Conservation (phyloP, 2,888 invertebrate species). For the Orchesellides sinensis region DNA sequence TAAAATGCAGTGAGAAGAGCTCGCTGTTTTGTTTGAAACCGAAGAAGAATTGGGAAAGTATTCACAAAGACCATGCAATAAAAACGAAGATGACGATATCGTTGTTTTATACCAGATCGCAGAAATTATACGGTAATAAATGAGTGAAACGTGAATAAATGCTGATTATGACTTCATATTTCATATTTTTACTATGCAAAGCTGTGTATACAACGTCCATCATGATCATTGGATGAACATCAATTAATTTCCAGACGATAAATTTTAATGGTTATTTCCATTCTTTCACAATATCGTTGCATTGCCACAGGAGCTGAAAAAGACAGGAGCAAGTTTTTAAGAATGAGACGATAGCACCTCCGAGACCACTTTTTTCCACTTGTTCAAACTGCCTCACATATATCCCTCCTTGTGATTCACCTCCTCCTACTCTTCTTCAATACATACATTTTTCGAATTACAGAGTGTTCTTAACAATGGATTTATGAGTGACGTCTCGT, state of each 20-base stretch:
- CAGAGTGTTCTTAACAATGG: constrained; percentile 1
- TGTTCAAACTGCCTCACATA: neutral
- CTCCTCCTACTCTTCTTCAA: constrained; percentile 21
- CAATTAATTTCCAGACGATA: constrained; percentile 67
- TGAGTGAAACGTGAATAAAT: too few species aligned
- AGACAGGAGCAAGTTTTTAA: constrained; percentile 35
- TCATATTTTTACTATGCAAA: neutral
- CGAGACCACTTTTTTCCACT: constrained; percentile 43
- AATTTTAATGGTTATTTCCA: constrained; percentile 64
- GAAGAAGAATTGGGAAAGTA: constrained; percentile 20
- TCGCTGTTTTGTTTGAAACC: neutral
- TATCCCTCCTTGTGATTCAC: neutral
- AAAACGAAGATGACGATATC: constrained; percentile 41
- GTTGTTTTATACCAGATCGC: too few species aligned
- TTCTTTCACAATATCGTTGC: constrained; percentile 44
- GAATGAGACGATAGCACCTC: constrained; percentile 54
- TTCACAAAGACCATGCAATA: neutral
- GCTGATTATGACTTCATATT: constrained; percentile 56
- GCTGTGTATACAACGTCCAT: neutral
- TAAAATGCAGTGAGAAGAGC: neutral
- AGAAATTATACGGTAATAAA: too few species aligned
- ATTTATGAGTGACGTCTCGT: constrained; percentile 9
- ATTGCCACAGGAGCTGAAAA: constrained; percentile 26
- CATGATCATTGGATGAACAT: constrained; percentile 36
- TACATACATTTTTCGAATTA: neutral